phyloP scores from a whole-genome alignment of 1,140 invertebrate species.

The Chymomyza costata region DNA sequence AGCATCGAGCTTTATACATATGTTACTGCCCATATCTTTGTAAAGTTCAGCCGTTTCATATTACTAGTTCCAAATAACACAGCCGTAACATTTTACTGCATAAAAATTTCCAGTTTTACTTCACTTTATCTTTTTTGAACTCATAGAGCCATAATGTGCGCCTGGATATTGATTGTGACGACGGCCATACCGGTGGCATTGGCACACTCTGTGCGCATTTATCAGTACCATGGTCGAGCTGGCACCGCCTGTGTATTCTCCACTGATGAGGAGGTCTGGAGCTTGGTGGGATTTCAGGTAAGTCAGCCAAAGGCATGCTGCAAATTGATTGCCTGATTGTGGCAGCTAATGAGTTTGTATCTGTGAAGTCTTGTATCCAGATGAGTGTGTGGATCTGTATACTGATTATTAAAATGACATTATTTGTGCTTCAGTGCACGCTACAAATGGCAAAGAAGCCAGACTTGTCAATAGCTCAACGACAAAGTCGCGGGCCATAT shows the following conservation, averaged over 20 bases:
- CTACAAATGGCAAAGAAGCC: neutral
- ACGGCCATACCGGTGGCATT: slow-evolving; percentile 86
- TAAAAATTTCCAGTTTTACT: too few relatives aligned
- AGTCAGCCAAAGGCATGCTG: slow-evolving; percentile 41
- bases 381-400: slow-evolving; percentile 14
- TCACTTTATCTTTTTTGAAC: too few relatives aligned
- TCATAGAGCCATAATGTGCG: slow-evolving; percentile 82
- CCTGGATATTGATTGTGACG: slow-evolving; percentile 88
- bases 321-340: slow-evolving; percentile 40
- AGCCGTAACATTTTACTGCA: too few relatives aligned
- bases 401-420: slow-evolving; percentile 30
- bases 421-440: slow-evolving; percentile 22
- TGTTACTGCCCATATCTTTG: too few relatives aligned
- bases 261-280: slow-evolving; percentile 80
- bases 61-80: too few relatives aligned
- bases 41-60: too few relatives aligned
- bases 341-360: slow-evolving; percentile 32
- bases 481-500: too few relatives aligned
- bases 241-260: slow-evolving; percentile 82
- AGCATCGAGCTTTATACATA: too few relatives aligned
- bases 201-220: slow-evolving; percentile 86
- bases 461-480: slow-evolving; percentile 28
- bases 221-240: slow-evolving; percentile 78
- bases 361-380: slow-evolving; percentile 1
- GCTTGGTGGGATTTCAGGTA: slow-evolving; percentile 83